A percentile compares a stretch with the other conserved stretches of the same genome.
phyloP scores from a whole-genome alignment of 1,140 invertebrate genomes.

The Nebria ingens region DNA sequence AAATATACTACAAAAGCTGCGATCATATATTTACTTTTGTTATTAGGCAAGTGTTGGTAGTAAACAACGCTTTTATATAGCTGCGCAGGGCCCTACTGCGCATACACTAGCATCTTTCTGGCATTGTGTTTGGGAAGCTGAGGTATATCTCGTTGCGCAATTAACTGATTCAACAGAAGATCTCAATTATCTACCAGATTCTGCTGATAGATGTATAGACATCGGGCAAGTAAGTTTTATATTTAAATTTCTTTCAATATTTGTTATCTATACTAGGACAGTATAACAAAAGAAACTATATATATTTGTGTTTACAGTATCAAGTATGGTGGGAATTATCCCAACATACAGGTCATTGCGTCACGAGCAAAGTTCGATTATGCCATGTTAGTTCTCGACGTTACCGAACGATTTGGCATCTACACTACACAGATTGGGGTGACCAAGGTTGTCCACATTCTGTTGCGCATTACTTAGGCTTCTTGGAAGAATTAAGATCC shows the following conservation, averaged over 20 bases:
- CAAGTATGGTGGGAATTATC: conserved; percentile 55
- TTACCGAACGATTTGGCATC: conserved; percentile 63
- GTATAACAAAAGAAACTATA: neutral
- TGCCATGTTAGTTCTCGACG: conserved; percentile 42
- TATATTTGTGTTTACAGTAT: conserved; percentile 22
- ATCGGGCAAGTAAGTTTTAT: conserved; percentile 40
- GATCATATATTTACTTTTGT: conserved; percentile 19
- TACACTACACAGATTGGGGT: conserved; percentile 70
- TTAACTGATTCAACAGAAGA: conserved; percentile 54
- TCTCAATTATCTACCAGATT: conserved; percentile 47
- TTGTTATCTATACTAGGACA: neutral
- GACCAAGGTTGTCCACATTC: conserved; percentile 46
- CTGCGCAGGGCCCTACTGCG: conserved; percentile 61
- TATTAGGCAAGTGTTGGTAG: conserved; percentile 58
- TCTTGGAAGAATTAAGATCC: conserved; percentile 75
- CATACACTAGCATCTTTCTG: conserved; percentile 59
- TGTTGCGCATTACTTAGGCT: conserved; percentile 41
- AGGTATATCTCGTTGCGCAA: conserved; percentile 68
- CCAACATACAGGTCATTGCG: conserved; percentile 47
- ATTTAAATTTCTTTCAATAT: neutral
- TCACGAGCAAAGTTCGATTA: conserved; percentile 46
- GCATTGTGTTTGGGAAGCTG: conserved; percentile 80
- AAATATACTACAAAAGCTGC: conserved; percentile 12
- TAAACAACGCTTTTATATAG: conserved; percentile 72
- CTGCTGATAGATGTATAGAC: conserved; percentile 38